These are phyloP conservation scores for Siphamia tubifer DNA, from an alignment of 2,113 vertebrate genomes.

Conservation along the genomic window DNA sequence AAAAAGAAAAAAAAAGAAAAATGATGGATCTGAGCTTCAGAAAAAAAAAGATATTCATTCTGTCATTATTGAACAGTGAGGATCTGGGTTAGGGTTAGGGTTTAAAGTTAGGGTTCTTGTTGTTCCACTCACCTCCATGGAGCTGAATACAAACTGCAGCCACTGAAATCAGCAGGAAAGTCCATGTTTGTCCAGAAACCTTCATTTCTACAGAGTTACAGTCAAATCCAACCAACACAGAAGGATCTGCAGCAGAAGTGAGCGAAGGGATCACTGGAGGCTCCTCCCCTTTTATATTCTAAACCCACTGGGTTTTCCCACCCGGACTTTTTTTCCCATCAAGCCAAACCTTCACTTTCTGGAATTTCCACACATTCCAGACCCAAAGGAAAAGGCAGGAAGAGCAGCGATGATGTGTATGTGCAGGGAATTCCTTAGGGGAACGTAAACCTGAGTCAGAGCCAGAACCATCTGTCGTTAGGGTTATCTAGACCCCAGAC, in stretches of 20 bases:
- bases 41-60: background rate
- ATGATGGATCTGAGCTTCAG: too few species aligned
- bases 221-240: background rate
- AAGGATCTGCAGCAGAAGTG: slow-evolving; percentile 10
- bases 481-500: too few species aligned
- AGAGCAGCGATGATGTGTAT: background rate
- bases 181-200: slow-evolving; percentile 14
- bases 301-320: slow-evolving; percentile 38
- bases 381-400: slow-evolving; percentile 4
- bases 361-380: slow-evolving; percentile 63
- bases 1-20: too few species aligned
- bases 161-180: slow-evolving; percentile 41
- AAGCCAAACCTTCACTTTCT: slow-evolving; percentile 20
- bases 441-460: too few species aligned
- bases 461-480: too few species aligned
- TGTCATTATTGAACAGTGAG: background rate
- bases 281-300: slow-evolving; percentile 50
- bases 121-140: slow-evolving; percentile 53
- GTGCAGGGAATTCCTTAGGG: background rate
- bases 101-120: background rate
- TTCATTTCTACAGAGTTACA: slow-evolving; percentile 35
- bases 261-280: slow-evolving; percentile 8
- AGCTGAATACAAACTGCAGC: slow-evolving; percentile 53
- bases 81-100: background rate
- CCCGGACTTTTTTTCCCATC: slow-evolving; percentile 60